A percentile compares a stretch with the other conserved stretches of the same genome.
These are phyloP conservation scores for Aramus guarauna DNA, from an alignment of 2,113 vertebrate genomes.

Conservation along the genomic window DNA sequence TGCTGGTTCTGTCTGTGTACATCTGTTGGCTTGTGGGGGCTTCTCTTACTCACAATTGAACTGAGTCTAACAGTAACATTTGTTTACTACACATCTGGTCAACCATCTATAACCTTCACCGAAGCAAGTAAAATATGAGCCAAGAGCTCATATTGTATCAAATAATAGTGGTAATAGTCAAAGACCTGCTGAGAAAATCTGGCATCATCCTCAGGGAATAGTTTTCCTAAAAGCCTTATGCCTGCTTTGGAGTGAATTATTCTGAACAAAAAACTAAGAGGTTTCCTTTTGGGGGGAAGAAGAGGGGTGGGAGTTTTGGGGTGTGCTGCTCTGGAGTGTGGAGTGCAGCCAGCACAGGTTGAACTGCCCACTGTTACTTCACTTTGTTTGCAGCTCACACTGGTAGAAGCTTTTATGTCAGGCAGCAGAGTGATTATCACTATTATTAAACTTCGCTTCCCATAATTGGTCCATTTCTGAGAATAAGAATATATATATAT, in stretches of 20 bases:
- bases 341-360: neutral
- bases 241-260: neutral
- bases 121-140: neutral
- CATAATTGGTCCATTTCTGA: neutral
- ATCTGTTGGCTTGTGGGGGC: neutral
- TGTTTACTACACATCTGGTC: neutral
- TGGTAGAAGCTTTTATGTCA: neutral
- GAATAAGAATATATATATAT: neutral
- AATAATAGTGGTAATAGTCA: neutral
- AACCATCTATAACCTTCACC: neutral
- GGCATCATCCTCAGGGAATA: neutral
- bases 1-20: neutral
- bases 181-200: neutral
- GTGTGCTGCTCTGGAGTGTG: neutral
- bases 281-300: neutral
- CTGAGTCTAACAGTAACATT: neutral
- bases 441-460: neutral
- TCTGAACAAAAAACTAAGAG: neutral
- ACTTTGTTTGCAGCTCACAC: neutral
- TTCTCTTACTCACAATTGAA: slow-evolving; percentile 42
- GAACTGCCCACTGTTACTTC: neutral
- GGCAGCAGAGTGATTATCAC: neutral
- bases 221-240: neutral
- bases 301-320: neutral
- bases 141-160: neutral